Percentiles rank a stretch among this genome's conserved stretches.
Evolutionary conservation across 2,113 vertebrate species (phyloP).

Genomic region (Onychostoma macrolepis): DNA sequence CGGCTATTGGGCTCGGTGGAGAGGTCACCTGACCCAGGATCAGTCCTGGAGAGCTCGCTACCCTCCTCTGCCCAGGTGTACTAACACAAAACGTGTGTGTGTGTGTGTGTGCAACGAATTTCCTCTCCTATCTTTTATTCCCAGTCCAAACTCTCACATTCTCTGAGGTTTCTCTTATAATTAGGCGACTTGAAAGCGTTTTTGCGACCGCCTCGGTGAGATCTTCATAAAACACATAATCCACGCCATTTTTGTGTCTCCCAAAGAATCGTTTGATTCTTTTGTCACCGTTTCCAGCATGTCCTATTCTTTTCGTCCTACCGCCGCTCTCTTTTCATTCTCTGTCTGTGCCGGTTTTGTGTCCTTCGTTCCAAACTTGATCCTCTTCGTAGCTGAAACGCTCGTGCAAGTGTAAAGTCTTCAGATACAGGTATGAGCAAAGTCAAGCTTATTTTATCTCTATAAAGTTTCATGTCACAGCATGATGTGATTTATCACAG

Average conservation of each 20-base stretch:
- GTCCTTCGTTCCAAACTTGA: neutral
- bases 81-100: slow-evolving; percentile 73
- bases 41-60: slow-evolving; percentile 54
- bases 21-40: slow-evolving; percentile 58
- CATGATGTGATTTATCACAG: neutral
- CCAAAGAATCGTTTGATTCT: neutral
- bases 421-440: slow-evolving; percentile 27
- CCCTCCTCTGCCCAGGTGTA: slow-evolving; percentile 73
- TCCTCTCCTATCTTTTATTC: slow-evolving; percentile 23
- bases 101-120: slow-evolving; percentile 41
- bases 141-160: slow-evolving; percentile 24
- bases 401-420: slow-evolving; percentile 14
- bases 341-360: neutral
- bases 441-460: slow-evolving; percentile 31
- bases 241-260: slow-evolving; percentile 6
- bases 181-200: neutral
- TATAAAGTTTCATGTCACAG: neutral
- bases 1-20: slow-evolving; percentile 66
- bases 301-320: neutral
- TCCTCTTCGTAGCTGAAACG: slow-evolving; percentile 2
- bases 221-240: slow-evolving; percentile 32
- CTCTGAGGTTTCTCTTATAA: neutral
- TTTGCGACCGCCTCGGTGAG: neutral
- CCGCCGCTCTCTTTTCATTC: neutral
- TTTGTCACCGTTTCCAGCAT: neutral